A percentile compares a stretch with the other conserved stretches of the same genome.
Conservation (phyloP, 2,888 invertebrate genomes). For the Portevinia maculata region DNA sequence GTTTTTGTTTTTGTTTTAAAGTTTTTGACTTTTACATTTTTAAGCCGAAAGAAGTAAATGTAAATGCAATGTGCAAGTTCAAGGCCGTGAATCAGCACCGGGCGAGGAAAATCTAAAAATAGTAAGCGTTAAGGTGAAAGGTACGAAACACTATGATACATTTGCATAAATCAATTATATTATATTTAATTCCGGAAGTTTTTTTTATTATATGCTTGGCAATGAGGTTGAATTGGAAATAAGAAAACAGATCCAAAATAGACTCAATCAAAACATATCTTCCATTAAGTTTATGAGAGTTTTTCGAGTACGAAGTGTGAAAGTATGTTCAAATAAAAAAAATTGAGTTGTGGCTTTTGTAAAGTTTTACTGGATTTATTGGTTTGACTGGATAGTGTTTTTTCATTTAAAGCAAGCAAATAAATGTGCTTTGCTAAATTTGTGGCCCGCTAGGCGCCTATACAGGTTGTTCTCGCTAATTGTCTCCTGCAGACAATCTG, state of each 20-base stretch:
- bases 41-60: slow-evolving; percentile 64
- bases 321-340: slow-evolving; percentile 1
- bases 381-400: too few species aligned
- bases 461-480: too few species aligned
- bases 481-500: too few species aligned
- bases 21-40: slow-evolving; percentile 70
- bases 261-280: slow-evolving; percentile 2
- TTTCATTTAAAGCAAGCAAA: too few species aligned
- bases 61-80: slow-evolving; percentile 66
- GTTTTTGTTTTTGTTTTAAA: slow-evolving; percentile 15
- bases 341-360: too few species aligned
- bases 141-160: neutral
- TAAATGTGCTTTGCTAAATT: too few species aligned
- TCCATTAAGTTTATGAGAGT: neutral
- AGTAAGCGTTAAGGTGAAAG: slow-evolving; percentile 21
- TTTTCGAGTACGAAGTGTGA: neutral
- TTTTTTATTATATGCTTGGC: neutral
- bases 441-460: too few species aligned
- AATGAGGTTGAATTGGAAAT: slow-evolving; percentile 6
- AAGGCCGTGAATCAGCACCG: slow-evolving; percentile 60
- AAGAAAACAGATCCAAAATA: slow-evolving; percentile 2
- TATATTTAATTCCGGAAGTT: slow-evolving; percentile 3
- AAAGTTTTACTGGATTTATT: too few species aligned
- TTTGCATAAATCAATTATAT: slow-evolving; percentile 11
- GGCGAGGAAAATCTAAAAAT: slow-evolving; percentile 12